Percentiles rank a stretch among this genome's conserved stretches.
Evolutionary conservation across 2,113 vertebrate genomes (phyloP).

Genomic region (Romanogobio albipinnatus): DNA sequence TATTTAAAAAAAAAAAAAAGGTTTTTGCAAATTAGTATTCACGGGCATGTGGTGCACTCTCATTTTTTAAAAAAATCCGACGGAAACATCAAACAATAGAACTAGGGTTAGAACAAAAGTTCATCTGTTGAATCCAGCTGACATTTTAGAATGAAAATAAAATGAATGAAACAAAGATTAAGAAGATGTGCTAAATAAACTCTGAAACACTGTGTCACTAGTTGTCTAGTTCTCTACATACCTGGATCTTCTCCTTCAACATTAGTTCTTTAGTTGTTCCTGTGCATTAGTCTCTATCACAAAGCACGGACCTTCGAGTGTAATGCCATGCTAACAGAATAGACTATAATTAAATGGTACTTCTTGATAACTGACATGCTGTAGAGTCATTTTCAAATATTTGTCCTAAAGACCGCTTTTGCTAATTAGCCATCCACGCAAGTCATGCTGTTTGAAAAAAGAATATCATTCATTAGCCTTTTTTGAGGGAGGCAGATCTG

Average conservation of each 20-base stretch:
- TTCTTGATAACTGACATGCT: not conserved
- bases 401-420: not conserved
- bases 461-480: not conserved
- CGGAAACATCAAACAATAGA: not conserved
- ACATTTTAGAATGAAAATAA: not conserved
- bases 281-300: not conserved
- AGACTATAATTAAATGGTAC: conserved; percentile 28
- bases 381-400: not conserved
- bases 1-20: not conserved
- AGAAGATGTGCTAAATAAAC: not conserved
- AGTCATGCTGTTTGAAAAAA: not conserved
- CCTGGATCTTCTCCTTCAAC: not conserved
- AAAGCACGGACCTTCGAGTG: not conserved
- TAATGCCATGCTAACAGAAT: conserved; percentile 20
- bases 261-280: not conserved
- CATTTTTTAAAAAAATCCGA: not conserved
- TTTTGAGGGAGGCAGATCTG: not conserved
- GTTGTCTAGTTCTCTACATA: not conserved
- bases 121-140: not conserved
- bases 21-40: not conserved
- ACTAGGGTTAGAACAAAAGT: not conserved
- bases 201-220: not conserved
- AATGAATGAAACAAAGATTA: not conserved
- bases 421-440: not conserved
- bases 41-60: not conserved